phyloP scores from a whole-genome alignment of 2,113 vertebrate species.

The Muntiacus reevesi region DNA sequence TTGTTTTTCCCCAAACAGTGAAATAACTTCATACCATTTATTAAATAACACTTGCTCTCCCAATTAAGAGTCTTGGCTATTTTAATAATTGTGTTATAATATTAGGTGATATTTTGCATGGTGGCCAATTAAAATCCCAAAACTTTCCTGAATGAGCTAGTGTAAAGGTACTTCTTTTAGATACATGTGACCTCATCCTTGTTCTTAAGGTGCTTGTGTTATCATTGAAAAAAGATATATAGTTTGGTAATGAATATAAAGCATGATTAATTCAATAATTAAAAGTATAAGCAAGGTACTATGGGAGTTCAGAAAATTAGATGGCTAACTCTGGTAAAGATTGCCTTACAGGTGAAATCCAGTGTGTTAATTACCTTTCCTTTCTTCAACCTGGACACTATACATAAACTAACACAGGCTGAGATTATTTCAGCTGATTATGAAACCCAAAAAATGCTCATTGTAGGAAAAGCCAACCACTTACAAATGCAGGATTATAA shows the following conservation, averaged over 20 bases:
- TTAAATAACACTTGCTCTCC: background rate
- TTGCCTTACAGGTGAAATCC: background rate
- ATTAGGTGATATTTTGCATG: background rate
- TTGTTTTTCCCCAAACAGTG: background rate
- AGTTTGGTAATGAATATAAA: background rate
- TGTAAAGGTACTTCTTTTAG: background rate
- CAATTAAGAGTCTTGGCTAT: background rate
- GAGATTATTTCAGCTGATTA: slow-evolving; percentile 21
- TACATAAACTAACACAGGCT: background rate
- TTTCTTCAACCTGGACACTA: background rate
- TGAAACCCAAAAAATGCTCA: background rate
- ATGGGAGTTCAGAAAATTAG: background rate
- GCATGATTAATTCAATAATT: slow-evolving; percentile 5
- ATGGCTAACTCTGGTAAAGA: background rate
- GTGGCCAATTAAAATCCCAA: slow-evolving; percentile 24
- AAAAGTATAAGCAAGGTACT: background rate
- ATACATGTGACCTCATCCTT: background rate
- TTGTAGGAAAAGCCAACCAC: slow-evolving; percentile 3
- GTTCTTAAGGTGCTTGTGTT: background rate
- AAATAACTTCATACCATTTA: background rate
- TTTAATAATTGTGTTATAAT: background rate
- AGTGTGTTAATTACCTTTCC: background rate
- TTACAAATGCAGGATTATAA: slow-evolving; percentile 32
- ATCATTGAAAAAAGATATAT: background rate
- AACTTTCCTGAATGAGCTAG: background rate